Evolutionary conservation across 2,888 invertebrate genomes (phyloP).

Genomic region (Melieria omissa): DNA sequence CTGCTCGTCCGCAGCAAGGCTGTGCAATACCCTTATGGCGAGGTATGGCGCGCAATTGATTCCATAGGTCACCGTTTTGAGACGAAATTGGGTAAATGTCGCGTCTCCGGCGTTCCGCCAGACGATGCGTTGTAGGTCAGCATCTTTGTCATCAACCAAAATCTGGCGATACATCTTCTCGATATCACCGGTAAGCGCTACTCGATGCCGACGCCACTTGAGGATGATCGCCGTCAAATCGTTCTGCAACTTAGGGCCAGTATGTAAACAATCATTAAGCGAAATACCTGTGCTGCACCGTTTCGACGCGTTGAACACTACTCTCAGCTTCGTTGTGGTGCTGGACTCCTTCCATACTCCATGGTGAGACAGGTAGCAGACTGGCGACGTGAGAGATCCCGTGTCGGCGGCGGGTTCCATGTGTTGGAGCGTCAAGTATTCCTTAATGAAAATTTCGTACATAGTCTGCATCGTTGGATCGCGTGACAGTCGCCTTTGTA

Average conservation of each 20-base stretch:
- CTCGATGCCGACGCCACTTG: background rate
- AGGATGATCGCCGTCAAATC: background rate
- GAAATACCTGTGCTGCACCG: background rate
- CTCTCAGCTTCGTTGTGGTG: conserved; percentile 4
- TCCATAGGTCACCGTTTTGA: no score
- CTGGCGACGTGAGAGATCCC: no score
- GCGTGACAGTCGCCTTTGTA: background rate
- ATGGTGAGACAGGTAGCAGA: no score
- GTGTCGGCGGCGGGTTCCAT: background rate
- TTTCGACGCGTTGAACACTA: background rate
- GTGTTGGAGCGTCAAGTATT: conserved; percentile 5
- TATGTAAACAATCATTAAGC: background rate
- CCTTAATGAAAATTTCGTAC: background rate
- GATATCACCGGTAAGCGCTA: background rate
- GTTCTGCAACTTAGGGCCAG: conserved; percentile 1
- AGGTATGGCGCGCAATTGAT: no score
- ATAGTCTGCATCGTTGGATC: background rate
- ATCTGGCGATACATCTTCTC: conserved; percentile 1
- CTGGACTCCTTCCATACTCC: conserved; percentile 10
- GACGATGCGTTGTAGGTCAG: background rate
- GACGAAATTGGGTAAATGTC: no score
- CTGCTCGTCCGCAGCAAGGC: no score
- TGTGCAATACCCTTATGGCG: no score
- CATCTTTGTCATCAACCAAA: background rate
- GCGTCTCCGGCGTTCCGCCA: no score